phyloP scores from a whole-genome alignment of 1,140 invertebrate genomes.

The Cardiocondyla obscurior region DNA sequence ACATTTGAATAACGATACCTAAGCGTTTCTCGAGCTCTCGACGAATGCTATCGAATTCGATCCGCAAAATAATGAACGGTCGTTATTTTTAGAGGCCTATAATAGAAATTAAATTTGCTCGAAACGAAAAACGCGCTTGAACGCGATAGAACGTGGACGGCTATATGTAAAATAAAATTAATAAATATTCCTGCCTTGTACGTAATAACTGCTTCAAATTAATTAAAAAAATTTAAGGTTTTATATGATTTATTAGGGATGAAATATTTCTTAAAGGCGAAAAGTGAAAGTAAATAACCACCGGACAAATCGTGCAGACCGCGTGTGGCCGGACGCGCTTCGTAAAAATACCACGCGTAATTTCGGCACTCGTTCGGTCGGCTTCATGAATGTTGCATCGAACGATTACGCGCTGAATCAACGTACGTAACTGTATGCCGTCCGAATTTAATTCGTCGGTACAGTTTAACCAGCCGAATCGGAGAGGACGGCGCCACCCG shows the following conservation, averaged over 20 bases:
- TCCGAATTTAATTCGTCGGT: constrained; percentile 44
- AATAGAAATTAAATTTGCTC: constrained; percentile 21
- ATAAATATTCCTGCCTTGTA: not conserved
- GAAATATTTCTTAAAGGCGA: not conserved
- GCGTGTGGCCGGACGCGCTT: not conserved
- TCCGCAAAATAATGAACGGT: constrained; percentile 2
- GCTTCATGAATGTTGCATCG: constrained; percentile 53
- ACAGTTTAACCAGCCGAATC: constrained; percentile 49
- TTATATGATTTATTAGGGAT: no score
- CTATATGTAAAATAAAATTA: not conserved
- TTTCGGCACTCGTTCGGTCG: constrained; percentile 24
- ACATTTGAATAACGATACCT: constrained; percentile 54
- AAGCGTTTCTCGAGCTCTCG: constrained; percentile 42
- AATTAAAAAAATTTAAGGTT: no score
- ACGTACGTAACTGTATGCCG: constrained; percentile 43
- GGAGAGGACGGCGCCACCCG: not conserved
- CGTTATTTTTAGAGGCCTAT: constrained; percentile 3
- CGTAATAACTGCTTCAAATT: not conserved
- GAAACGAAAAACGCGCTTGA: not conserved
- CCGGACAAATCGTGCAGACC: not conserved
- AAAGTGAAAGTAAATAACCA: not conserved
- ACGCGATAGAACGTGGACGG: not conserved
- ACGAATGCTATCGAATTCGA: constrained; percentile 15
- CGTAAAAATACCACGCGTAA: not conserved
- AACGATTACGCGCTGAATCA: constrained; percentile 53